Conservation (phyloP, 2,888 invertebrate genomes). For the Protophormia terraenovae region DNA sequence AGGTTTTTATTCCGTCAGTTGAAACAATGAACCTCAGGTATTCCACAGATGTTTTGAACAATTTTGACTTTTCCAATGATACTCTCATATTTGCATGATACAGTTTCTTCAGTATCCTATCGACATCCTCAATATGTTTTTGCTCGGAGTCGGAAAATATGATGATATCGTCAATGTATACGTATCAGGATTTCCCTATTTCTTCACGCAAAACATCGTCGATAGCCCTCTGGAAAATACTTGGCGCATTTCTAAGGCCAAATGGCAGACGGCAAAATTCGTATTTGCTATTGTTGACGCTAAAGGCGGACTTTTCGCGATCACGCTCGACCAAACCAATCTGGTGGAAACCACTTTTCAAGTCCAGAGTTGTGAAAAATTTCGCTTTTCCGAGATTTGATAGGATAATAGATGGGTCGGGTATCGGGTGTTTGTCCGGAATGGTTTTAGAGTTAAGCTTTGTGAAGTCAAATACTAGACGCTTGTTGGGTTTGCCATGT, state of each 20-base stretch:
- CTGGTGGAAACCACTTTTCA: too few species aligned
- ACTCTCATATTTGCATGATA: not conserved
- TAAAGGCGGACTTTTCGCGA: not conserved
- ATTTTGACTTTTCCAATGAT: not conserved
- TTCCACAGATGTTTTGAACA: not conserved
- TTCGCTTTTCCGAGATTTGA: not conserved
- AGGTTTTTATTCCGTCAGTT: too few species aligned
- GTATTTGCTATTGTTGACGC: not conserved
- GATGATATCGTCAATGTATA: constrained; percentile 4
- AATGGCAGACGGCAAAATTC: not conserved
- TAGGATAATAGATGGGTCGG: not conserved
- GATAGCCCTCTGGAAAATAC: not conserved
- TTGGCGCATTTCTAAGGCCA: not conserved
- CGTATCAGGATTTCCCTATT: too few species aligned
- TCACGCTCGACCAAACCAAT: too few species aligned
- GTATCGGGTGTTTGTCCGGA: not conserved
- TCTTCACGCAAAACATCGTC: too few species aligned
- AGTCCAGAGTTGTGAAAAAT: constrained; percentile 6
- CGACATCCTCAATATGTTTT: not conserved
- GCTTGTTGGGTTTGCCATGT: not conserved
- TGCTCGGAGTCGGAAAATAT: not conserved
- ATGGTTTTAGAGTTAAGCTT: constrained; percentile 10
- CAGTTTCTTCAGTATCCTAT: not conserved
- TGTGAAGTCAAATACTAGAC: not conserved
- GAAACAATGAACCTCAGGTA: too few species aligned